Evolutionary conservation across 1,140 invertebrate genomes (phyloP), one percentile per base, ranked within the genome.

Genomic region (Papilio aristodemus): DNA sequence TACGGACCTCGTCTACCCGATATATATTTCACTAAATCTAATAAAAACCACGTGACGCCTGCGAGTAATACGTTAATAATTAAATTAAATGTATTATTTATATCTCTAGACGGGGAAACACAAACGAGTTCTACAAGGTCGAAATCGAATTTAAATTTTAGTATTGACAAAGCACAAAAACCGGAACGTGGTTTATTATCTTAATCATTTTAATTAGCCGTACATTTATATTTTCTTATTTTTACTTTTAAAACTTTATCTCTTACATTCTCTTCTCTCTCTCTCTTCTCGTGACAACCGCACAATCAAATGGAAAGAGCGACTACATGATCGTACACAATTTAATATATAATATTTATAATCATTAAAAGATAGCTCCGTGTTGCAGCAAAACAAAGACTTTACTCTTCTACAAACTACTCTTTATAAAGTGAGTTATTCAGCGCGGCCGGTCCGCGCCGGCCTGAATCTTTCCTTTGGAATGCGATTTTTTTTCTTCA

Each of bases 401-500:
- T 46, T 46, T 6, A 13, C 27, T 3, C 6, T 54, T 54, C 46
- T 54, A 54, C 46, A 54, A 54, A 25, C 46, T 54, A 54, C 6
- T 32, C 27, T 3, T 54, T 54, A 19, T 54, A 54, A 43, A 17
- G 46, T 54, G 46, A 22, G 17, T 19, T 10, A 14, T n/a, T n/a
- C n/a, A n/a, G n/a, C n/a, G n/a, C n/a, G n/a, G n/a, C n/a, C n/a
- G n/a, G n/a, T n/a, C n/a, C n/a, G n/a, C 57, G 25, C 27, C 54
- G 58, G 32, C n/a, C 32, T 60, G 10, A 32, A 58, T 58, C 11
- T n/a, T 60, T 59, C 70, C 64, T n/a, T 67, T 71, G 70, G 70
- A 71, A 71, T 71, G 70, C 70, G 70, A 71, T 67, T 39, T 62
- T 37, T 62, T 59, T 13, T n/a, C n/a, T 41, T 59, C 32, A 59